These are phyloP conservation scores for Girardia tigrina DNA, from an alignment of 2,888 invertebrate genomes.

Conservation along the genomic window DNA sequence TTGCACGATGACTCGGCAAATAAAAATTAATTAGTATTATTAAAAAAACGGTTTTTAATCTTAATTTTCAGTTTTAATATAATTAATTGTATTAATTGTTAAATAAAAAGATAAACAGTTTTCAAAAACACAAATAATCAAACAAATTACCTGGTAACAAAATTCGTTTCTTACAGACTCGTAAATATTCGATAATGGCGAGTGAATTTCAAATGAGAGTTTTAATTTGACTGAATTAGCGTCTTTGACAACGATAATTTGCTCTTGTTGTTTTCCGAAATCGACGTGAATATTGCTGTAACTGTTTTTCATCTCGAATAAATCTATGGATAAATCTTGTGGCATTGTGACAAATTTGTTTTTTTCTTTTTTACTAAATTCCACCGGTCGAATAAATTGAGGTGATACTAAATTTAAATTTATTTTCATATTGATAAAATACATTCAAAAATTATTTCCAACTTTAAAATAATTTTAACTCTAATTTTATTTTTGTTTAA, in stretches of 20 bases:
- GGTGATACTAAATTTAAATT: neutral
- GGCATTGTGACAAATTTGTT: neutral
- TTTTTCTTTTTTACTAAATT: constrained; percentile 15
- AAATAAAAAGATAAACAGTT: too few species aligned
- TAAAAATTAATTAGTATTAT: too few species aligned
- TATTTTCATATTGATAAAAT: too few species aligned
- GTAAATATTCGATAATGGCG: neutral
- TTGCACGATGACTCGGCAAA: too few species aligned
- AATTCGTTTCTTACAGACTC: neutral
- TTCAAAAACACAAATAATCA: neutral
- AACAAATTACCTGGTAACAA: neutral
- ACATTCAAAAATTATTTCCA: too few species aligned
- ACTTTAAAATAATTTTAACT: too few species aligned
- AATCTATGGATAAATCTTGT: neutral
- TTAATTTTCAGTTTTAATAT: too few species aligned
- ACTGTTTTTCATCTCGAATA: neutral
- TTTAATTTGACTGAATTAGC: neutral
- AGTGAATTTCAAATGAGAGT: neutral
- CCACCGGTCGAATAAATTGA: neutral
- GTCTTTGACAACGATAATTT: neutral
- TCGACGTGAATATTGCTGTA: neutral
- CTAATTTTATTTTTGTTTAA: too few species aligned
- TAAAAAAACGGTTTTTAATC: too few species aligned
- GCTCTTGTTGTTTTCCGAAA: neutral
- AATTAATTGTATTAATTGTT: too few species aligned